Conservation (phyloP, 1,140 invertebrate species). For the Apis dorsata region DNA sequence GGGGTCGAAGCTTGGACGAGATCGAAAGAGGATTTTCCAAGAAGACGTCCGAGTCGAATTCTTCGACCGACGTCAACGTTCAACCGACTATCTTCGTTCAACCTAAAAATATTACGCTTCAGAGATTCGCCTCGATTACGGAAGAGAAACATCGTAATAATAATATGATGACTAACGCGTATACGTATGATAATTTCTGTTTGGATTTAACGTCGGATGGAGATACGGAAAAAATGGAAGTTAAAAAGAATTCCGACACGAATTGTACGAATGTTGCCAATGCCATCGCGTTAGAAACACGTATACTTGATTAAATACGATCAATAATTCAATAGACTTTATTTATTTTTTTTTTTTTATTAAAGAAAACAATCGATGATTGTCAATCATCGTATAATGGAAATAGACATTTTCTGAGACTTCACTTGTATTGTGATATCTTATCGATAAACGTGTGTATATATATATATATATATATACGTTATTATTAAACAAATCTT, state of each 20-base stretch:
- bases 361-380: background rate
- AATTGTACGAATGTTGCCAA: slow-evolving; percentile 16
- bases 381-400: background rate
- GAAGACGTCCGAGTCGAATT: background rate
- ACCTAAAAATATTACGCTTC: slow-evolving; percentile 66
- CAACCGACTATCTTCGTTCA: slow-evolving; percentile 44
- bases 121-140: slow-evolving; percentile 66
- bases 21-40: slow-evolving; percentile 84
- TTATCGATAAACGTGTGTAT: background rate
- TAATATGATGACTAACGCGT: slow-evolving; percentile 58
- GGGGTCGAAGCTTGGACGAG: slow-evolving; percentile 88
- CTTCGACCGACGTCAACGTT: slow-evolving; percentile 12
- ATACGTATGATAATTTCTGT: slow-evolving; percentile 71
- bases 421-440: slow-evolving; percentile 9
- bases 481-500: background rate
- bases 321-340: no score
- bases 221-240: slow-evolving; percentile 34
- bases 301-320: slow-evolving; percentile 38
- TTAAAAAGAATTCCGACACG: background rate
- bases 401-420: background rate
- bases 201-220: slow-evolving; percentile 65
- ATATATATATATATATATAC: background rate
- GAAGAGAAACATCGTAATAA: slow-evolving; percentile 67
- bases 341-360: background rate
- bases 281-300: slow-evolving; percentile 50